Conservation (phyloP, 2,888 invertebrate genomes). For the Drosophila kuntzei region DNA sequence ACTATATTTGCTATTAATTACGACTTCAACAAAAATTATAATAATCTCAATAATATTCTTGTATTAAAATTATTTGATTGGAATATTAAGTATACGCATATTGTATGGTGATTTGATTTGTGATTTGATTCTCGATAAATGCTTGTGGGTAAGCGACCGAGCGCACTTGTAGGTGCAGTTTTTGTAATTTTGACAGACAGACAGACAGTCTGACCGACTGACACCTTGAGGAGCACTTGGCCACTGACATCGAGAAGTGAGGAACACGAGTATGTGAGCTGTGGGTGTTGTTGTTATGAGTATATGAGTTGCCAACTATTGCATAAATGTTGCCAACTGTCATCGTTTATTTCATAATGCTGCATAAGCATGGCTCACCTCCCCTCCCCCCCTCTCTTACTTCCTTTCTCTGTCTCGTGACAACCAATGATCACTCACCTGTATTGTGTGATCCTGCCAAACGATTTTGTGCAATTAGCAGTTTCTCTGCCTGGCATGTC, state of each 20-base stretch:
- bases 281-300: conserved; percentile 5
- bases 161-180: conserved; percentile 1
- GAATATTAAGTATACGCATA: conserved; percentile 10
- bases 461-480: conserved; percentile 58
- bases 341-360: conserved; percentile 9
- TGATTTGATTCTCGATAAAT: conserved; percentile 7
- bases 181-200: conserved; percentile 5
- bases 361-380: background rate
- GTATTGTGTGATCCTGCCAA: conserved; percentile 67
- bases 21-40: no score
- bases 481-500: conserved; percentile 73
- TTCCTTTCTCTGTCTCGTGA: background rate
- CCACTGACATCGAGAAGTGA: conserved; percentile 2
- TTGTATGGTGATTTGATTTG: background rate
- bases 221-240: conserved; percentile 45
- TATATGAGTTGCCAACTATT: conserved; percentile 6
- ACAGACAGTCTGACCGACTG: background rate
- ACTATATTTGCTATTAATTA: no score
- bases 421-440: conserved; percentile 62
- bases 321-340: conserved; percentile 17
- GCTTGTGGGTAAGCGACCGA: background rate
- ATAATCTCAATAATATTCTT: no score
- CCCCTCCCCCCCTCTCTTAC: background rate
- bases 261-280: background rate
- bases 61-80: no score